Evolutionary conservation across 2,113 vertebrate genomes (phyloP).

Genomic region (Oreocharis arfaki): DNA sequence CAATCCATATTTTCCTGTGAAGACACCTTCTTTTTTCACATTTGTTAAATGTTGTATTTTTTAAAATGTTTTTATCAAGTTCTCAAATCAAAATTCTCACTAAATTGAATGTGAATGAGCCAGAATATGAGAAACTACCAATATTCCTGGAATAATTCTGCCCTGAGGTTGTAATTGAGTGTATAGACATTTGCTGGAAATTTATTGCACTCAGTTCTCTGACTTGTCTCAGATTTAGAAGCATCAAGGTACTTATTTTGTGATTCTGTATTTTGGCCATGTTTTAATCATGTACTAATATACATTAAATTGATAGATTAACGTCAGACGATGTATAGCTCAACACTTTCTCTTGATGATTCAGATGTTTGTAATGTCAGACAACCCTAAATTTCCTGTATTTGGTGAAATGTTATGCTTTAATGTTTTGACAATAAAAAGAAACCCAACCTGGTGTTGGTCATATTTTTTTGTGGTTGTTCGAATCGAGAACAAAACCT

Average conservation of each 20-base stretch:
- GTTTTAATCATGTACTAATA: constrained; percentile 60
- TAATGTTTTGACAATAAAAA: constrained; percentile 70
- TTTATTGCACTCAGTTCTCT: constrained; percentile 12
- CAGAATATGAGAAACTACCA: background rate
- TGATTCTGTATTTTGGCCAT: constrained; percentile 54
- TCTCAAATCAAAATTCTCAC: background rate
- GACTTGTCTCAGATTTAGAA: constrained; percentile 32
- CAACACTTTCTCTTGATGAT: constrained; percentile 40
- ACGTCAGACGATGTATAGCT: constrained; percentile 34
- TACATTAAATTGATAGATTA: constrained; percentile 41
- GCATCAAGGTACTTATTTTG: constrained; percentile 46
- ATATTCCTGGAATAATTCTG: background rate
- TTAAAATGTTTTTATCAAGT: constrained; percentile 44
- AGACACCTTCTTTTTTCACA: constrained; percentile 40
- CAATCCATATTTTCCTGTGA: constrained; percentile 25
- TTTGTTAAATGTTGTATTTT: constrained; percentile 55
- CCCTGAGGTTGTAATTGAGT: constrained; percentile 35
- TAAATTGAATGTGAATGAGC: background rate
- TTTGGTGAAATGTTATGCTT: constrained; percentile 61
- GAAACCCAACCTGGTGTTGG: background rate
- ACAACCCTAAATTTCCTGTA: constrained; percentile 28
- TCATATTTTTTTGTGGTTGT: background rate
- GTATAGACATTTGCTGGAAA: background rate
- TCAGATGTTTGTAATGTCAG: constrained; percentile 42
- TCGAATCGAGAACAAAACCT: background rate